A percentile compares a stretch with the other conserved stretches of the same genome.
Conservation (phyloP, 2,888 invertebrate genomes). For the Chorisops tibialis region DNA sequence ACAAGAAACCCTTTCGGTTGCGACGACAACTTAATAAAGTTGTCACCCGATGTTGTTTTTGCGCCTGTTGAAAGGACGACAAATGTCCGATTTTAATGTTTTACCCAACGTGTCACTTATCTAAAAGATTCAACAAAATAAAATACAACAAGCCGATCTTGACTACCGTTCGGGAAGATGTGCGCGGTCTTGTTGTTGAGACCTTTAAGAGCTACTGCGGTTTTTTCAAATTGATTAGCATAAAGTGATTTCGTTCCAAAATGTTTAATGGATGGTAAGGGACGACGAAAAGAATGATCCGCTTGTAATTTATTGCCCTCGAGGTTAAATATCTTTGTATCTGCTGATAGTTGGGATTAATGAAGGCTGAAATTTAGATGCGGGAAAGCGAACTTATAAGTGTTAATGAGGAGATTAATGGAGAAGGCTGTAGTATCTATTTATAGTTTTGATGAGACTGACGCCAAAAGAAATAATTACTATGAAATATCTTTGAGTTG, state of each 20-base stretch:
- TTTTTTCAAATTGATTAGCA: constrained; percentile 33
- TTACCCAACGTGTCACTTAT: constrained; percentile 26
- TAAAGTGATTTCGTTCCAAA: constrained; percentile 28
- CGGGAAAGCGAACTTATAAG: background rate
- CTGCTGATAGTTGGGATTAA: constrained; percentile 14
- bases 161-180: constrained; percentile 30
- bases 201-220: constrained; percentile 25
- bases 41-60: constrained; percentile 8
- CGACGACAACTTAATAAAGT: constrained; percentile 25
- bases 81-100: constrained; percentile 25
- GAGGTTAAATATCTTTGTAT: constrained; percentile 23
- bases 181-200: constrained; percentile 34
- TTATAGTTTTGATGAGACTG: constrained; percentile 12
- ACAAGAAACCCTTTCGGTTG: constrained; percentile 15
- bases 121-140: constrained; percentile 1
- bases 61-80: constrained; percentile 9
- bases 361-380: background rate
- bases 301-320: constrained; percentile 23
- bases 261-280: constrained; percentile 26
- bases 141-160: background rate
- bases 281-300: constrained; percentile 6
- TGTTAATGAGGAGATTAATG: constrained; percentile 6
- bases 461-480: constrained; percentile 4
- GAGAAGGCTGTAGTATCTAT: background rate
- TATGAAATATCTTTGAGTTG: too few species aligned